phyloP scores from a whole-genome alignment of 2,113 vertebrate species.

The Pavo muticus region DNA sequence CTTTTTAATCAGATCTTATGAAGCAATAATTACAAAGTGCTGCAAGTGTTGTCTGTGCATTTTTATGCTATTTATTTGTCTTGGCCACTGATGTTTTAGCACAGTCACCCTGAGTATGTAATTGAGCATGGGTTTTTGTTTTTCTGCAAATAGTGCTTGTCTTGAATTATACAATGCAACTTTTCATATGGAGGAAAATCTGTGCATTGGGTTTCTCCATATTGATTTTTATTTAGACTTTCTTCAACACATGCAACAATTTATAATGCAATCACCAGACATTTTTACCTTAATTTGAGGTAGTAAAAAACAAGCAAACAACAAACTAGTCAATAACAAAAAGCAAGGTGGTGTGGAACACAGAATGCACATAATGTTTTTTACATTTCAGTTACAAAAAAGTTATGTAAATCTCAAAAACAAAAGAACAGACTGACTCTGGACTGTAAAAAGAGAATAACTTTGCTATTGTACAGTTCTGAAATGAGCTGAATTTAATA shows the following conservation, averaged over 20 bases:
- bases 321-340: background rate
- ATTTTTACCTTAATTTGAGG: background rate
- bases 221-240: background rate
- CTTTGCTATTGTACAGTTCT: background rate
- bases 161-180: background rate
- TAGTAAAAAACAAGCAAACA: background rate
- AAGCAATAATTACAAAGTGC: background rate
- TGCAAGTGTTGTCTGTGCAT: background rate
- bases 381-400: background rate
- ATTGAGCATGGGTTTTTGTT: background rate
- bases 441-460: background rate
- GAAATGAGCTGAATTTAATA: constrained; percentile 26
- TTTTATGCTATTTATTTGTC: background rate
- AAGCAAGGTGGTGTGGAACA: background rate
- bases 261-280: background rate
- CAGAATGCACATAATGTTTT: background rate
- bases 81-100: background rate
- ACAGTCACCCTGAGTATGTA: background rate
- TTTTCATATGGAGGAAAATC: background rate
- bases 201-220: background rate
- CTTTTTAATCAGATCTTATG: background rate
- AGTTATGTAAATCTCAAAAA: background rate
- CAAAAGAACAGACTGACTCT: background rate
- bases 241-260: background rate
- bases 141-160: background rate